Conservation (phyloP, 2,797 vertebrate species). For the Uromys caudimaculatus region DNA sequence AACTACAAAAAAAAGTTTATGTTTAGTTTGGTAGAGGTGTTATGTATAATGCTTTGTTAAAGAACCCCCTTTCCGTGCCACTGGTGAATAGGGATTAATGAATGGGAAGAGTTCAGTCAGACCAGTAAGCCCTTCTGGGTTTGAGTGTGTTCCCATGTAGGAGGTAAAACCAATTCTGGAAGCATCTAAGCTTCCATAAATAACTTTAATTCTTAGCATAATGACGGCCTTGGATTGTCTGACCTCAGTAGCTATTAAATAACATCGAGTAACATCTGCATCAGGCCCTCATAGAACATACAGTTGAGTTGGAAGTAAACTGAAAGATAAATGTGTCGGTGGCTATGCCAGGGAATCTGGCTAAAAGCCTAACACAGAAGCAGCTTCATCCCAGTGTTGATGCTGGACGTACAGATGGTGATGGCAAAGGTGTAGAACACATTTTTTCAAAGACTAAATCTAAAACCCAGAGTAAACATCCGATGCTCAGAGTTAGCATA, state of each 20-base stretch:
- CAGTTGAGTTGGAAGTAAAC: conserved; percentile 92
- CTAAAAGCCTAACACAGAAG: conserved; percentile 85
- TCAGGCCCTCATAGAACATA: conserved; percentile 93
- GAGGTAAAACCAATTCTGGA: conserved; percentile 93
- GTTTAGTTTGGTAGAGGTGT: conserved; percentile 99
- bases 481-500: conserved; percentile 88
- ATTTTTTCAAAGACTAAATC: conserved; percentile 90
- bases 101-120: conserved; percentile 94
- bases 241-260: conserved; percentile 94
- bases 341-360: conserved; percentile 86
- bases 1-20: conserved; percentile 98
- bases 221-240: conserved; percentile 95
- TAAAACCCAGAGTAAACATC: conserved; percentile 91
- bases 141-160: conserved; percentile 92
- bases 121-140: conserved; percentile 93
- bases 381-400: conserved; percentile 85
- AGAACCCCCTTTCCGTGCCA: conserved; percentile 98
- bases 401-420: conserved; percentile 84
- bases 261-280: conserved; percentile 92
- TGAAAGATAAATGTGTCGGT: conserved; percentile 86
- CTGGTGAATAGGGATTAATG: conserved; percentile 96
- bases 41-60: conserved; percentile 99
- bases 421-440: conserved; percentile 89
- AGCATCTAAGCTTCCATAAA: conserved; percentile 93
- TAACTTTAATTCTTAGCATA: conserved; percentile 91